Evolutionary conservation across 2,797 vertebrate genomes (phyloP), one percentile per base, ranked within the genome.

Genomic region (Pseudotriccus pelzelni): DNA sequence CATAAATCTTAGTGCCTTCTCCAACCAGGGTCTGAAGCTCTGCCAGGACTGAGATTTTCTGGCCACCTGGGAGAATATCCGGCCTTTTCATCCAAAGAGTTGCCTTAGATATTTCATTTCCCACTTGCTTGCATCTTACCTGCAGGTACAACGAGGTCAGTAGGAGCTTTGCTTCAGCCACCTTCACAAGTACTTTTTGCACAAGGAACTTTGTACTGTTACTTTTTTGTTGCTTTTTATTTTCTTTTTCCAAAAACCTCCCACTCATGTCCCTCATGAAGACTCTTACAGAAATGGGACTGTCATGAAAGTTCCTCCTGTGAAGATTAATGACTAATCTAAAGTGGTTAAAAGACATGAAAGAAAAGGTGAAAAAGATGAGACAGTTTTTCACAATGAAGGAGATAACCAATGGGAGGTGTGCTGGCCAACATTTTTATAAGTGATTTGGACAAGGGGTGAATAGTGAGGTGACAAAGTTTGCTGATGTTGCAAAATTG

Each of bases 351-450:
- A 91, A 91, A 90, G 58, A 73, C 58, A 36, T 30, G 85, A 90
- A 86, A 90, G 22, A 78, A 72, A 89, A 87, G 85, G 63, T 84
- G 69, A 70, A 58, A 84, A 69, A 94, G 73, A 69, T 30, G 19
- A 94, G 59, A 62, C n/a, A 19, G 47, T 58, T 95, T 94, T 79
- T 90, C 83, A 82, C 63, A 52, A 12, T 19, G 85, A 94, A 91
- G 69, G 27, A 73, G 77, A 74, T 19, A 70, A 78, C 36, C 39
- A 63, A 69, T 5, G 23, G 83, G 85, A 94, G 59, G 59, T 62
- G 25, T 30, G 47, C 76, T 47, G 85, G 69, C 83, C 85, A 90
- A 63, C 20, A 15, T 69, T 94, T 94, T 84, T n/a, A 1, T 69
- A 96, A 96, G 34, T 49, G 77, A 39, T 94, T 78, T 55, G 74